Percentiles rank a stretch among this genome's conserved stretches.
Evolutionary conservation across 2,113 vertebrate genomes (phyloP).

Genomic region (Orycteropus afer): DNA sequence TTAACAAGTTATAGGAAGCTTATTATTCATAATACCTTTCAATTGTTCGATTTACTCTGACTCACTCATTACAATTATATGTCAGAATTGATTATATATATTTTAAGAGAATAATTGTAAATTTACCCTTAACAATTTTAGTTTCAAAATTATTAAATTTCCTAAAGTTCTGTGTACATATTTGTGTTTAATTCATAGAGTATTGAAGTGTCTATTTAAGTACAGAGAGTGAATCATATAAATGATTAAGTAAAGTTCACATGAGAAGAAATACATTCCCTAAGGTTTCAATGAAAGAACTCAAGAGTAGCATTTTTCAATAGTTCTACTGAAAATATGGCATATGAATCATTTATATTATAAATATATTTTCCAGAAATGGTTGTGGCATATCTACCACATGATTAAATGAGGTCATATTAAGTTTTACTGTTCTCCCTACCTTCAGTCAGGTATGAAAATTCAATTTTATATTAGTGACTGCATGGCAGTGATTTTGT

Average conservation of each 20-base stretch:
- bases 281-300: constrained; percentile 50
- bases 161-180: not conserved
- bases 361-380: constrained; percentile 54
- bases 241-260: constrained; percentile 11
- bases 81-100: not conserved
- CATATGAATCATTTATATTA: constrained; percentile 57
- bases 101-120: constrained; percentile 2
- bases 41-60: not conserved
- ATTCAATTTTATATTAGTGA: constrained; percentile 44
- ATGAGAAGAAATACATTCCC: constrained; percentile 41
- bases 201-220: not conserved
- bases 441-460: constrained; percentile 40
- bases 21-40: not conserved
- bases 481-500: too few relatives aligned
- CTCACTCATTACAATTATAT: not conserved
- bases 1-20: not conserved
- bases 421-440: constrained; percentile 52
- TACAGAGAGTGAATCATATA: constrained; percentile 39
- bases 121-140: constrained; percentile 2
- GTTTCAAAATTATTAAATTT: constrained; percentile 7
- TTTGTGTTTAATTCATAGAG: constrained; percentile 5
- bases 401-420: constrained; percentile 27
- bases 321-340: constrained; percentile 41
- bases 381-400: not conserved
- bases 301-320: constrained; percentile 46